phyloP scores from a whole-genome alignment of 1,140 invertebrate genomes.

The Drosophila nigromelanica region DNA sequence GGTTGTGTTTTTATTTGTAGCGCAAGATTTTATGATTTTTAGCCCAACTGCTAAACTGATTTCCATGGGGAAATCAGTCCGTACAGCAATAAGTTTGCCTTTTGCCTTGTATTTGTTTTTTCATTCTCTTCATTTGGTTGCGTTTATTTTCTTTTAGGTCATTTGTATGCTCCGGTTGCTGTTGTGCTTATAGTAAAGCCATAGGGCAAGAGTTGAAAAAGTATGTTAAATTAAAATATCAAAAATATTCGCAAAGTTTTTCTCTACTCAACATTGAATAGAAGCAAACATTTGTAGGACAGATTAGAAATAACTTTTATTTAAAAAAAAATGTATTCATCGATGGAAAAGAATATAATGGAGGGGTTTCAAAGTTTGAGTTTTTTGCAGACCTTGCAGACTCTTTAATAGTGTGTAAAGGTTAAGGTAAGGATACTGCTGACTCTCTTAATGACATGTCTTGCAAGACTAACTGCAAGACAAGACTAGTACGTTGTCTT shows the following conservation, averaged over 20 bases:
- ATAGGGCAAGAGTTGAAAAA: slow-evolving; percentile 4
- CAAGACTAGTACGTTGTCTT: no score
- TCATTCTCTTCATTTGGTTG: slow-evolving; percentile 30
- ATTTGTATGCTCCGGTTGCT: slow-evolving; percentile 15
- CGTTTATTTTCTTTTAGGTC: slow-evolving; percentile 38
- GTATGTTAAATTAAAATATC: slow-evolving; percentile 2
- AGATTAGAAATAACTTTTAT: no score
- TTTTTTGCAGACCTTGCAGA: no score
- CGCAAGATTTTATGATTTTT: slow-evolving; percentile 71
- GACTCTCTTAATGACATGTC: background rate
- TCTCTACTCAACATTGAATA: background rate
- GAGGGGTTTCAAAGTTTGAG: no score
- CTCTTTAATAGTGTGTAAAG: no score
- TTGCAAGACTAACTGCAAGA: background rate
- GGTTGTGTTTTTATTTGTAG: slow-evolving; percentile 65
- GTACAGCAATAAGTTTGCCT: slow-evolving; percentile 53
- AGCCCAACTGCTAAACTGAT: slow-evolving; percentile 71
- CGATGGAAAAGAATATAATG: no score
- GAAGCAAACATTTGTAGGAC: background rate
- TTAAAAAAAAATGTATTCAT: no score
- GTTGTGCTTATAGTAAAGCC: slow-evolving; percentile 9
- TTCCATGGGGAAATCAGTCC: slow-evolving; percentile 74
- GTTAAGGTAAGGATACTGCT: no score
- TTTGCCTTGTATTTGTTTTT: slow-evolving; percentile 39
- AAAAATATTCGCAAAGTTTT: slow-evolving; percentile 1